Evolutionary conservation across 2,888 invertebrate genomes (phyloP).

Genomic region (Agriotes lineatus): DNA sequence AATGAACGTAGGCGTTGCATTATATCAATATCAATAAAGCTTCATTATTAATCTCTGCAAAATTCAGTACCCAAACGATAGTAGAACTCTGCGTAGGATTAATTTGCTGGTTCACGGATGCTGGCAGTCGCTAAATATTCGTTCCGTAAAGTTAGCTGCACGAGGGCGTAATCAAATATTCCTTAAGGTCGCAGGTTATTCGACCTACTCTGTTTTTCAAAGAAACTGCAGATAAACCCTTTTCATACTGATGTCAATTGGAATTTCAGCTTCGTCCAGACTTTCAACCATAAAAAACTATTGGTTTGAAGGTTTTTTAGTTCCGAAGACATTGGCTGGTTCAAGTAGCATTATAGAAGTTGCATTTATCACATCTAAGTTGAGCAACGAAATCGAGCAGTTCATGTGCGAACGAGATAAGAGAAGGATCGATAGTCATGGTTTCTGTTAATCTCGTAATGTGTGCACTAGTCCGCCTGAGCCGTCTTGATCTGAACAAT

Average conservation of each 20-base stretch:
- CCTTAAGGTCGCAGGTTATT: neutral
- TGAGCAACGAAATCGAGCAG: constrained; percentile 55
- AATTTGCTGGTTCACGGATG: neutral
- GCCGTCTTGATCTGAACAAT: constrained; percentile 54
- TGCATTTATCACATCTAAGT: constrained; percentile 38
- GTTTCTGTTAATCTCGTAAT: constrained; percentile 57
- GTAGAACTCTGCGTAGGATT: neutral
- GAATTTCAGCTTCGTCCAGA: too few relatives aligned
- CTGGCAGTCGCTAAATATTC: neutral
- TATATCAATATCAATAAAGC: constrained; percentile 18
- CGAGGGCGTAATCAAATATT: constrained; percentile 12
- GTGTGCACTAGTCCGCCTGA: constrained; percentile 51
- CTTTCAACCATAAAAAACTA: too few relatives aligned
- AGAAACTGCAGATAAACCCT: neutral
- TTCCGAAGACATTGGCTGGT: neutral
- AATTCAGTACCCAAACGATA: neutral
- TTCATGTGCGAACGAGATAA: constrained; percentile 63
- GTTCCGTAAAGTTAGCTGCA: neutral
- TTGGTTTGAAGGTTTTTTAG: neutral
- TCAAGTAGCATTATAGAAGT: constrained; percentile 21
- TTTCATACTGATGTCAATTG: too few relatives aligned
- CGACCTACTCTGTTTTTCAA: neutral
- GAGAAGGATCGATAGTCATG: constrained; percentile 60
- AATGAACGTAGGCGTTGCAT: constrained; percentile 11
- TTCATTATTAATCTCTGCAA: constrained; percentile 16